These are phyloP conservation scores for Trilocha varians DNA, from an alignment of 2,888 invertebrate genomes.

Conservation along the genomic window DNA sequence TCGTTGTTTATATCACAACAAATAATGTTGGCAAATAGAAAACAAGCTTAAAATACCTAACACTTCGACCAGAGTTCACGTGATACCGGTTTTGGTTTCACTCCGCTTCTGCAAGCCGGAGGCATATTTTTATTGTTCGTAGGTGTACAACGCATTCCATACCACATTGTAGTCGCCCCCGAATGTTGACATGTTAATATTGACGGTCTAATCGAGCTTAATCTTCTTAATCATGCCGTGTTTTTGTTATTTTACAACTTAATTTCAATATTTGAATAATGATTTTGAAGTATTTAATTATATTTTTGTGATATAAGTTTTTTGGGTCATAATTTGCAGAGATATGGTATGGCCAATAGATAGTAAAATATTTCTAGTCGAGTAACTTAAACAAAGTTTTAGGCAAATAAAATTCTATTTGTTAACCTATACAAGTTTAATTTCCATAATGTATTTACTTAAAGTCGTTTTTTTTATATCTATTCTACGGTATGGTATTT, in stretches of 20 bases:
- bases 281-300: too few species aligned
- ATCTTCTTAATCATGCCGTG: background rate
- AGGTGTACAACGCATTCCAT: slow-evolving; percentile 36
- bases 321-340: too few species aligned
- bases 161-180: slow-evolving; percentile 27
- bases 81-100: slow-evolving; percentile 36
- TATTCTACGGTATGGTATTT: background rate
- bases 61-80: slow-evolving; percentile 23
- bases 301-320: too few species aligned
- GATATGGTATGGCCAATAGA: too few species aligned
- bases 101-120: slow-evolving; percentile 50
- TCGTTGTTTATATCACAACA: too few species aligned
- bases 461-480: background rate
- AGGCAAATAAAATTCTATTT: too few species aligned
- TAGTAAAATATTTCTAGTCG: too few species aligned
- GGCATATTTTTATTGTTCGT: slow-evolving; percentile 42
- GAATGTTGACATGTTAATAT: slow-evolving; percentile 35
- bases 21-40: background rate
- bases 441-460: too few species aligned
- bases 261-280: background rate
- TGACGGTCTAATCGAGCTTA: slow-evolving; percentile 14
- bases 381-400: too few species aligned
- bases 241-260: background rate
- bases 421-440: too few species aligned
- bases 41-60: slow-evolving; percentile 10